Conservation (phyloP, 2,797 vertebrate species). For the Hyperoplus immaculatus region DNA sequence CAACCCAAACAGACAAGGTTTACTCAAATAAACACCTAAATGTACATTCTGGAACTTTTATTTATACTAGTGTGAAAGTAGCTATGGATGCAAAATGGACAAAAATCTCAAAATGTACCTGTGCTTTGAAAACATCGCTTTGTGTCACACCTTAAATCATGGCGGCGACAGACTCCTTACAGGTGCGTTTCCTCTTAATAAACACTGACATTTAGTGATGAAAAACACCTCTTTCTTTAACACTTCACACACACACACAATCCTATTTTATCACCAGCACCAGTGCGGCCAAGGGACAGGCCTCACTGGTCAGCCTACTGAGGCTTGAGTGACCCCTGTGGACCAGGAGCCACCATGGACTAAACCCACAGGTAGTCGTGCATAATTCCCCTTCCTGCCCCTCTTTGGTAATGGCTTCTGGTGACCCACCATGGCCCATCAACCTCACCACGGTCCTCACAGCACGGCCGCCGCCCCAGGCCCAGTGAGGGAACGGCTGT, state of each 20-base stretch:
- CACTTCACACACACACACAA: conserved; percentile 4
- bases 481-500: not conserved
- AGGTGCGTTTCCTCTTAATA: conserved; percentile 53
- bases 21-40: no score
- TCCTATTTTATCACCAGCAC: conserved; percentile 4
- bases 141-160: conserved; percentile 9
- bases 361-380: conserved; percentile 70
- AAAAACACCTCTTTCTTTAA: conserved; percentile 17
- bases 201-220: conserved; percentile 20
- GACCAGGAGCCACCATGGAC: conserved; percentile 44
- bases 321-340: conserved; percentile 58
- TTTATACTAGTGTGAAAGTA: no score
- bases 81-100: no score
- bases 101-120: no score
- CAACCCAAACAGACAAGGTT: no score
- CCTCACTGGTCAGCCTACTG: conserved; percentile 57
- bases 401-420: conserved; percentile 55
- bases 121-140: no score
- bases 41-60: no score
- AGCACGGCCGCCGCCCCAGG: conserved; percentile 29
- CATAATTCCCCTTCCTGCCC: conserved; percentile 77
- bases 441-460: conserved; percentile 37
- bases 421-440: conserved; percentile 62
- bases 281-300: conserved; percentile 16
- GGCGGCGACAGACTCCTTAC: conserved; percentile 44